phyloP scores from a whole-genome alignment of 2,888 invertebrate genomes.

The Bombyx huttoni region DNA sequence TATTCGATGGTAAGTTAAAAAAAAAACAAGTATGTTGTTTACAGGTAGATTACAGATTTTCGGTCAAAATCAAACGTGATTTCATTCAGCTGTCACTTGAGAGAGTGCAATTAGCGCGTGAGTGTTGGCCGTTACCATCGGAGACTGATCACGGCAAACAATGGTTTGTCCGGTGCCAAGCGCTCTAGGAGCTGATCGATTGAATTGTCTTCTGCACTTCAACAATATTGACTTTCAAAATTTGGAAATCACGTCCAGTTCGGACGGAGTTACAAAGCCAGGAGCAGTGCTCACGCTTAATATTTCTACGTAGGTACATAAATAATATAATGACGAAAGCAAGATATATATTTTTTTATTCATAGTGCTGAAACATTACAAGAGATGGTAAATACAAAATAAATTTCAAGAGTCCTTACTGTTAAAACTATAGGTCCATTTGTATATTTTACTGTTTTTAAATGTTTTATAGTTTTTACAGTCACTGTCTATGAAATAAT shows the following conservation, averaged over 20 bases:
- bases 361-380: too few relatives aligned
- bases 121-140: conserved; percentile 8
- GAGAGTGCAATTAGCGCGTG: conserved; percentile 17
- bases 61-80: conserved; percentile 4
- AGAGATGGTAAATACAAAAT: too few relatives aligned
- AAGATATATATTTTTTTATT: too few relatives aligned
- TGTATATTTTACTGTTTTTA: too few relatives aligned
- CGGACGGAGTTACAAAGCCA: neutral
- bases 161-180: conserved; percentile 13
- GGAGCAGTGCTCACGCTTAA: too few relatives aligned
- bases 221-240: conserved; percentile 7
- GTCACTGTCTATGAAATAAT: too few relatives aligned
- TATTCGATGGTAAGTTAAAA: conserved; percentile 2
- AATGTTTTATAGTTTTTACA: too few relatives aligned
- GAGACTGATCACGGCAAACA: conserved; percentile 19
- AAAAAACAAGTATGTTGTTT: neutral
- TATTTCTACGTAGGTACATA: too few relatives aligned
- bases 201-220: conserved; percentile 9
- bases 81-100: conserved; percentile 10
- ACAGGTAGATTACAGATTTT: conserved; percentile 1
- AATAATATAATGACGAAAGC: too few relatives aligned
- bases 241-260: neutral
- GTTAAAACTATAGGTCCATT: too few relatives aligned
- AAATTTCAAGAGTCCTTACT: too few relatives aligned
- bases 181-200: conserved; percentile 11